Evolutionary conservation across 53 echinoderm and acorn worm genomes (phyloP).

Genomic region (Antedon mediterranea): DNA sequence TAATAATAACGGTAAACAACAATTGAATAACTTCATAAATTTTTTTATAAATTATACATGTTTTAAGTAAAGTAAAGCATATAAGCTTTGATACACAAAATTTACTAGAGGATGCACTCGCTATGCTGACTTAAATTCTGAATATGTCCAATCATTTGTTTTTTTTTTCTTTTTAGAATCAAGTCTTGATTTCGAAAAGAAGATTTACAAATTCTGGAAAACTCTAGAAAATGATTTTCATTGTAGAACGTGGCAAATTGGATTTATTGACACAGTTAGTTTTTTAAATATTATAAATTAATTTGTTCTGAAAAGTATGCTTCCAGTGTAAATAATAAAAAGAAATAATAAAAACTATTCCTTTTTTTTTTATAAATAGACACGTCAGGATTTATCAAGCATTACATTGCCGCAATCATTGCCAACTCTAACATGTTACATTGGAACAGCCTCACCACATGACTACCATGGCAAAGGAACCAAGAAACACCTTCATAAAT

Average conservation of each 20-base stretch:
- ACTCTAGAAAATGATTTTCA: neutral
- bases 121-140: too few relatives aligned
- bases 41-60: too few relatives aligned
- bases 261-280: neutral
- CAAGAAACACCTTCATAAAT: conserved; percentile 19
- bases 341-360: too few relatives aligned
- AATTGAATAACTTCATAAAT: neutral
- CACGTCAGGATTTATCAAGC: neutral
- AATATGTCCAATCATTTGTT: too few relatives aligned
- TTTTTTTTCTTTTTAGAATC: neutral
- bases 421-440: conserved; percentile 40
- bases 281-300: neutral
- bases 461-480: conserved; percentile 18
- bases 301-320: too few relatives aligned
- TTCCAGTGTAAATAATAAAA: too few relatives aligned
- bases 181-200: neutral
- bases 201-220: neutral
- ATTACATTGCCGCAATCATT: neutral
- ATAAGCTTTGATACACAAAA: too few relatives aligned
- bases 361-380: too few relatives aligned
- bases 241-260: neutral
- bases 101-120: too few relatives aligned
- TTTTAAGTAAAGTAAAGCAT: too few relatives aligned
- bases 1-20: neutral
- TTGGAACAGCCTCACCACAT: conserved; percentile 32